Base-by-base conservation (phyloP, 2,113 vertebrate species). In the Pachyramphus minor region DNA sequence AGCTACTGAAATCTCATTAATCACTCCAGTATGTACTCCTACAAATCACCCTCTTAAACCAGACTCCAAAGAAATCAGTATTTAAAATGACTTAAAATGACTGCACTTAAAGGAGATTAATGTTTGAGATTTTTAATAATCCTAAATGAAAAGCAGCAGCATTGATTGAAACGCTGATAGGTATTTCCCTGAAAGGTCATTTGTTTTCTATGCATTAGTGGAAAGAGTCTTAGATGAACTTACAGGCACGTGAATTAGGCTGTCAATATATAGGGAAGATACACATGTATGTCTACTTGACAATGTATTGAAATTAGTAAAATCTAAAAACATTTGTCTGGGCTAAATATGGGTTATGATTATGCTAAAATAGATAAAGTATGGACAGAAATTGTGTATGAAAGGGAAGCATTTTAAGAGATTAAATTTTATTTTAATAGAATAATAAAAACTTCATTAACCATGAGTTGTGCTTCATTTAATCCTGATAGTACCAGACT, bases 11-110 rank as follows among this genome's bases (percentile, higher is more conserved):
- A 85, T 72, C 17, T 85, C 16, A 75, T 55, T 63, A 62, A 75
- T 84, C 30, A 30, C 14, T 59, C 23, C 13, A 35, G 16, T 25
- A 59, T 5, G 13, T 35, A 41, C 11, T 45, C 28, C 53, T 63
- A 87, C 24, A 85, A 67, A 78, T 22, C 28, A 67, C 7, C 8
- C 25, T 62, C 60, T 44, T 44, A 42, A 60, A 68, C 3, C 3
- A 2, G 9, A 62, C 20, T 78, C 20, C 15, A 66, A 87, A 72
- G 39, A 8, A 0, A 7, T 0, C 21, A 42, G 33, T 27, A 55
- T 33, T 37, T 60, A 16, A 73, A 85, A 68, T 55, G 9, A 77
- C 35, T n/a, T n/a, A n/a, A n/a, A n/a, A n/a, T n/a, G n/a, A n/a
- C 58, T 82, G 72, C 55, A 55, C 12, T 55, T 71, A 27, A 14